Base-by-base conservation (phyloP, 2,797 vertebrate species). In the Danio tinwini region DNA sequence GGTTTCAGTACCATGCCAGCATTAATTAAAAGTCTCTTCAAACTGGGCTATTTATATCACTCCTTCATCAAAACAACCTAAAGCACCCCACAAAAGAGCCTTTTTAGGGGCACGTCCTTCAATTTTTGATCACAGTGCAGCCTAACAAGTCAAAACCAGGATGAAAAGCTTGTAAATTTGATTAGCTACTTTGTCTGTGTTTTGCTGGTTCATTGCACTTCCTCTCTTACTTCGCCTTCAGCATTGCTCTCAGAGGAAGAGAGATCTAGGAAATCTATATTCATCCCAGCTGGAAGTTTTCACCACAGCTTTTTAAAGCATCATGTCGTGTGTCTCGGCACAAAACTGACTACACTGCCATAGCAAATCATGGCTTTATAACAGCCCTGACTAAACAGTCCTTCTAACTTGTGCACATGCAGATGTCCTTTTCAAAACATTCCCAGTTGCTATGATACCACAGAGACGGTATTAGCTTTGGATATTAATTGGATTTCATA, bases 391-490 rank as follows among this genome's bases (percentile, higher is more conserved):
- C 44, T 81, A 50, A 68, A 64, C 59, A 64, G 42, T 49, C 21
- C 49, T 16, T 55, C 42, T 16, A 16, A 68, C 16, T 55, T 39
- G 9, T 14, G 5, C 50, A 56, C 12, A 83, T 69, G 65, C 76
- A 78, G 86, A 87, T 87, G 85, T 75, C 81, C 75, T 80, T 29
- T 4, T 53, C 72, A 83, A 85, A 83, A 47, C 6, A 37, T n/a
- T 73, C 85, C 85, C 85, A 85, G 93, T 93, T 93, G 93, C 93
- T 92, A 94, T 84, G 92, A 92, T 93, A 93, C 92, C 85, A 83
- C 83, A 74, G 83, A 78, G 86, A 83, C 89, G 5, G 88, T 88
- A 91, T 92, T 92, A 91, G 91, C 89, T 91, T 91, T 84, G 87
- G 87, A 90, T 91, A 91, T 90, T 91, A 92, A 93, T 91, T 91